Evolutionary conservation across 2,888 invertebrate genomes (phyloP).

Genomic region (Sussaba pulchella): DNA sequence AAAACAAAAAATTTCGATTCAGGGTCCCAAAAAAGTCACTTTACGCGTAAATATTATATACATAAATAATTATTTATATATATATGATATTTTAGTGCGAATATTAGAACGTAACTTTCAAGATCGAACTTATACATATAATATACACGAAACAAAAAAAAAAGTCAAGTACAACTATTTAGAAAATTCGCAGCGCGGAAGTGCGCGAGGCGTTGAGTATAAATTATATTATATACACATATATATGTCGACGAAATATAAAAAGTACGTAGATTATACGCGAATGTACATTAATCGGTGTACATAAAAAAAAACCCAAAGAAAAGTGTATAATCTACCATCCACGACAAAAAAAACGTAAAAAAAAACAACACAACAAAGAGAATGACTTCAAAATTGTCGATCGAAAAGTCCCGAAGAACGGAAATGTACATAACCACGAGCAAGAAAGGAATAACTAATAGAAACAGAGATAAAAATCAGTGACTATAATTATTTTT

Average conservation of each 20-base stretch:
- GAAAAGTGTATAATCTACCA: slow-evolving; percentile 37
- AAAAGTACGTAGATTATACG: slow-evolving; percentile 58
- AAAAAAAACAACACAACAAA: slow-evolving; percentile 9
- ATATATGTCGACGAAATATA: slow-evolving; percentile 43
- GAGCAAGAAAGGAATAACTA: slow-evolving; percentile 13
- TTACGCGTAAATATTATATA: slow-evolving; percentile 35
- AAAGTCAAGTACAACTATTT: slow-evolving; percentile 63
- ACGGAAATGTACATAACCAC: slow-evolving; percentile 57
- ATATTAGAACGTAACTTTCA: slow-evolving; percentile 54
- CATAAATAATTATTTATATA: slow-evolving; percentile 4
- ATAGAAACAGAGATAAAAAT: slow-evolving; percentile 18
- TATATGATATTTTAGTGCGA: slow-evolving; percentile 32
- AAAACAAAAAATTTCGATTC: slow-evolving; percentile 61
- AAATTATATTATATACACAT: slow-evolving; percentile 38
- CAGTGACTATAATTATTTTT: slow-evolving; percentile 58
- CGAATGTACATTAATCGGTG: slow-evolving; percentile 59
- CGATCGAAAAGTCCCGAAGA: slow-evolving; percentile 38
- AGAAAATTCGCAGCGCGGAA: slow-evolving; percentile 7
- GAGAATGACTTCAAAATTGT: slow-evolving; percentile 15
- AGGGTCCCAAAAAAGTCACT: slow-evolving; percentile 67
- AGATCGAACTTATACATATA: slow-evolving; percentile 52
- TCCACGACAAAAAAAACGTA: slow-evolving; percentile 32
- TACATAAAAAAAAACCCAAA: slow-evolving; percentile 52
- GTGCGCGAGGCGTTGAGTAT: slow-evolving; percentile 15
- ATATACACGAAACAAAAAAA: slow-evolving; percentile 50